Conservation (phyloP, 2,113 vertebrate species). For the Oncorhynchus clarkii region DNA sequence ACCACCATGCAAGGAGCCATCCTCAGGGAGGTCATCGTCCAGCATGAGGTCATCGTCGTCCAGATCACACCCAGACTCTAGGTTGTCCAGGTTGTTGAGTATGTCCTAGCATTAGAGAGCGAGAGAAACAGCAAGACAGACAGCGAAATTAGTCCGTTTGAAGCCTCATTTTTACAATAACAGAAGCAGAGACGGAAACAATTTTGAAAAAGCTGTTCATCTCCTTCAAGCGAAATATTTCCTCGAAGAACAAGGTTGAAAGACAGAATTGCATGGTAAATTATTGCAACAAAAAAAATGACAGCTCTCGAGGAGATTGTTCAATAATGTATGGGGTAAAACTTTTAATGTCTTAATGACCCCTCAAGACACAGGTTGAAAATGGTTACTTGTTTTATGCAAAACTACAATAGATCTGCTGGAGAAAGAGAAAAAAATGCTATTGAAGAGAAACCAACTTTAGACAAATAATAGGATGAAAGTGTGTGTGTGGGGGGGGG, state of each 20-base stretch:
- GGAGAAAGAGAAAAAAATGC: not conserved
- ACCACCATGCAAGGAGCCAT: slow-evolving; percentile 79
- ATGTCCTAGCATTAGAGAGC: slow-evolving; percentile 73
- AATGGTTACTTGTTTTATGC: not conserved
- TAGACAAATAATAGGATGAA: not conserved
- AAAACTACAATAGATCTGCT: not conserved
- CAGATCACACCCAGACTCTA: slow-evolving; percentile 83
- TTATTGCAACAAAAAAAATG: not conserved
- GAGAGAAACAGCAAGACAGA: not conserved
- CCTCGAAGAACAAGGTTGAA: not conserved
- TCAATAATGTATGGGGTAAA: not conserved
- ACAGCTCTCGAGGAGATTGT: not conserved
- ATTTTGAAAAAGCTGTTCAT: not conserved
- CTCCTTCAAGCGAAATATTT: too few relatives aligned
- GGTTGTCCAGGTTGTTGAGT: slow-evolving; percentile 86
- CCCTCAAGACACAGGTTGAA: not conserved
- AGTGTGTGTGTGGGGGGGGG: not conserved
- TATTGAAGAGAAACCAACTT: not conserved
- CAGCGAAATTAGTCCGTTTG: not conserved
- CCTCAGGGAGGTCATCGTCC: slow-evolving; percentile 85
- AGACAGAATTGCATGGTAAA: not conserved
- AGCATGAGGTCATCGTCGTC: slow-evolving; percentile 92
- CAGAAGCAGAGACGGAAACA: not conserved
- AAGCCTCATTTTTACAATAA: not conserved
- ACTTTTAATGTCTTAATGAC: not conserved